These are phyloP conservation scores for Eleginops maclovinus DNA, from an alignment of 2,113 vertebrate genomes.

Conservation along the genomic window DNA sequence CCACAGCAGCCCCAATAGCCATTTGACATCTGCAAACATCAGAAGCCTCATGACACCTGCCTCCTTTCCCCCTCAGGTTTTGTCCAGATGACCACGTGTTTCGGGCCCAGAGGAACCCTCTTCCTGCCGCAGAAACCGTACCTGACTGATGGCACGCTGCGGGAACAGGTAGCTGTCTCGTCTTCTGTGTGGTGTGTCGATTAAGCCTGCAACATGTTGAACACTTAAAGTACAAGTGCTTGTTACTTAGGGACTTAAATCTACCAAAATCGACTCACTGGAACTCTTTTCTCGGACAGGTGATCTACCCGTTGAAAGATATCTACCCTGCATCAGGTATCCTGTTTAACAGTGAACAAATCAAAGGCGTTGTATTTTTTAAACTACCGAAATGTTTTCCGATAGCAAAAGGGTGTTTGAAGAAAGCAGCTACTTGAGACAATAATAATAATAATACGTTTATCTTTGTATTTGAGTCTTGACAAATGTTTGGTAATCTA, in stretches of 20 bases:
- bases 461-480: too few relatives aligned
- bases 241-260: not conserved
- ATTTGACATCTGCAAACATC: not conserved
- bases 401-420: not conserved
- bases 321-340: conserved; percentile 94
- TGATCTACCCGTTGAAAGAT: conserved; percentile 96
- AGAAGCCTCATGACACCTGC: not conserved
- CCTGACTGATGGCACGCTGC: conserved; percentile 94
- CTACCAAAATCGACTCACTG: not conserved
- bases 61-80: conserved; percentile 82
- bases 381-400: not conserved
- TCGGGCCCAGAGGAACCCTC: conserved; percentile 93
- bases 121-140: conserved; percentile 96
- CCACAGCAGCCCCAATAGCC: too few relatives aligned
- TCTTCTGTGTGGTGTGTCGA: not conserved
- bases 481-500: not conserved
- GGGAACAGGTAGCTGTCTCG: conserved; percentile 89
- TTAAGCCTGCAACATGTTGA: not conserved
- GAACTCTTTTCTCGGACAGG: conserved; percentile 79
- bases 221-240: not conserved
- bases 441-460: not conserved
- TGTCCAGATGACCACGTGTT: conserved; percentile 89
- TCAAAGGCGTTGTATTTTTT: too few relatives aligned
- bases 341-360: not conserved
- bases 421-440: not conserved